Evolutionary conservation across 2,113 vertebrate genomes (phyloP), one percentile per base, ranked within the genome.

Genomic region (Tragulus kanchil): DNA sequence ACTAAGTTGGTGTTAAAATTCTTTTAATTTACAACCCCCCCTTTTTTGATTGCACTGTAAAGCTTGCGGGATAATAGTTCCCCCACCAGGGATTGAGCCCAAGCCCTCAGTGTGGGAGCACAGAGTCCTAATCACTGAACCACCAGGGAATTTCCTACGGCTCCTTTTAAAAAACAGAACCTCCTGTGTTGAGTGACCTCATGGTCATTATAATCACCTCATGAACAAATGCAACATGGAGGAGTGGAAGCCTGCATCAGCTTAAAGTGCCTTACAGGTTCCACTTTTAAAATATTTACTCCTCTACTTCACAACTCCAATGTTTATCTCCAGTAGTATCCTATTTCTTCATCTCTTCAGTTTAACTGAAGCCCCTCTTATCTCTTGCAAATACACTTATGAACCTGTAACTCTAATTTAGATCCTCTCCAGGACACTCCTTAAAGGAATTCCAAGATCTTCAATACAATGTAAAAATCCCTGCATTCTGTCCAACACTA

Each of bases 261-360:
- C 10, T 87, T 65, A 79, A 78, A 3, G 17, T 92, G 13, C 45
- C 13, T 71, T 82, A 45, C 17, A 28, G 19, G 54, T 61, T 26
- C 21, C 17, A n/a, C 58, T 71, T 89, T 52, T 95, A 87, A 92
- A 81, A 62, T 89, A 79, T 85, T 82, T 93, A 64, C 42, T 26
- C 36, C 1, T 59, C 10, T 83, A 14, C 75, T 73, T n/a, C 28
- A 62, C 2, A 62, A 25, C 26, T 31, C 8, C 83, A 52, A 15
- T 36, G 59, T 90, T 92, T 59, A n/a, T 82, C 26, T 79, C 26
- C 4, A 11, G 23, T 54, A 62, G 10, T 94, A 56, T 89, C 36
- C 16, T 77, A 89, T 71, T 23, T 86, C 25, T 28, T 77, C 78
- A 45, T 54, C n/a, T 45, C n/a, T 87, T 96, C 25, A 96, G 21